Conservation (phyloP, 2,113 vertebrate species). For the Coptodon bakossiorum region DNA sequence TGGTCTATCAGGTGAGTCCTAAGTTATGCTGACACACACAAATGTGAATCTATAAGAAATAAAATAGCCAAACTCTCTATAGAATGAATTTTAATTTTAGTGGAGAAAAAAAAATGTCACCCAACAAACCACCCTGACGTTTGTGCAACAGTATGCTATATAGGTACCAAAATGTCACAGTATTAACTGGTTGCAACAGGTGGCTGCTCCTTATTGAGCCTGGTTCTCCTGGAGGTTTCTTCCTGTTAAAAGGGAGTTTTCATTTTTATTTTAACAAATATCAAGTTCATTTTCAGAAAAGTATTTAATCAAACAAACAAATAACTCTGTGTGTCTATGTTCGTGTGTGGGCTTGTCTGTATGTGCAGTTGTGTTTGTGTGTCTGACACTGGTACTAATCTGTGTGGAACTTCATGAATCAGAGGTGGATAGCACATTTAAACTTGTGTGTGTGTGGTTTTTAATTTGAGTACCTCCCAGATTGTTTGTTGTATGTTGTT, state of each 20-base stretch:
- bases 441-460: not conserved
- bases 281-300: not conserved
- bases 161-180: not conserved
- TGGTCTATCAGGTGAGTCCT: slow-evolving; percentile 89
- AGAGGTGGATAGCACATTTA: not conserved
- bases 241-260: not conserved
- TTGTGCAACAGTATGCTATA: not conserved
- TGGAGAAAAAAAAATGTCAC: not conserved
- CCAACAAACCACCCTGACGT: not conserved
- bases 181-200: not conserved
- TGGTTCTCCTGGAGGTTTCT: not conserved
- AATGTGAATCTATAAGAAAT: not conserved
- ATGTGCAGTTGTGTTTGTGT: not conserved
- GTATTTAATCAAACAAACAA: not conserved
- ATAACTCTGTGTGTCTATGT: not conserved
- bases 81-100: not conserved
- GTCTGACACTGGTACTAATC: not conserved
- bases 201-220: not conserved
- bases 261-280: not conserved
- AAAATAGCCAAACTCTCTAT: not conserved
- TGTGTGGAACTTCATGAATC: not conserved
- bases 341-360: not conserved
- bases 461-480: not conserved
- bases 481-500: not conserved
- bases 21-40: no score